phyloP scores from a whole-genome alignment of 2,888 invertebrate species.

The Branchinecta sandiegonensis region DNA sequence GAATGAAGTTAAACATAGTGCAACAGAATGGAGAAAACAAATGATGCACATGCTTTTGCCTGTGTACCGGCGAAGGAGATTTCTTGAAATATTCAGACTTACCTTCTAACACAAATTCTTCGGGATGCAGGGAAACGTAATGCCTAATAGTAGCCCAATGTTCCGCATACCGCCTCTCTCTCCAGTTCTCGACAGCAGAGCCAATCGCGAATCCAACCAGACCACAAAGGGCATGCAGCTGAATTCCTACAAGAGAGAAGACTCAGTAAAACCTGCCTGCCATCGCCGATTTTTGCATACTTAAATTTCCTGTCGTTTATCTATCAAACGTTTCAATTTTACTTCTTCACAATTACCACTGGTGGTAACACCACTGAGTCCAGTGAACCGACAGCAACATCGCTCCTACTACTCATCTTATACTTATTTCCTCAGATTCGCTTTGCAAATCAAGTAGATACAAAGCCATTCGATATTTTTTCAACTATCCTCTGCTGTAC shows the following conservation, averaged over 20 bases:
- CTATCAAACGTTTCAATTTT: background rate
- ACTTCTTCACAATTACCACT: background rate
- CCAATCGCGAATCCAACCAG: background rate
- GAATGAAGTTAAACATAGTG: no score
- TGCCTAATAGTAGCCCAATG: background rate
- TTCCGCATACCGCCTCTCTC: conserved; percentile 12
- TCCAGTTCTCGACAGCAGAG: background rate
- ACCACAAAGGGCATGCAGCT: background rate
- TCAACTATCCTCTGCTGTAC: no score
- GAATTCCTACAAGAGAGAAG: background rate
- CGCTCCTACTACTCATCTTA: no score
- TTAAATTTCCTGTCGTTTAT: background rate
- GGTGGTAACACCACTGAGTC: background rate
- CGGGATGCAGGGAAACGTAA: background rate
- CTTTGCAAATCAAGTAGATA: no score
- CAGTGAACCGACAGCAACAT: background rate
- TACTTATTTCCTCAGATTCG: no score
- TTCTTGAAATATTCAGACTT: background rate
- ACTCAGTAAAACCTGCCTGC: background rate
- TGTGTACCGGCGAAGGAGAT: background rate
- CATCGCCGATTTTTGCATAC: background rate
- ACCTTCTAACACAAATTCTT: conserved; percentile 4
- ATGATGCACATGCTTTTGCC: no score
- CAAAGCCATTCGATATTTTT: no score
- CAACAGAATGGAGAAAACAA: no score